Conservation (phyloP, 2,113 vertebrate species). For the Morone saxatilis region DNA sequence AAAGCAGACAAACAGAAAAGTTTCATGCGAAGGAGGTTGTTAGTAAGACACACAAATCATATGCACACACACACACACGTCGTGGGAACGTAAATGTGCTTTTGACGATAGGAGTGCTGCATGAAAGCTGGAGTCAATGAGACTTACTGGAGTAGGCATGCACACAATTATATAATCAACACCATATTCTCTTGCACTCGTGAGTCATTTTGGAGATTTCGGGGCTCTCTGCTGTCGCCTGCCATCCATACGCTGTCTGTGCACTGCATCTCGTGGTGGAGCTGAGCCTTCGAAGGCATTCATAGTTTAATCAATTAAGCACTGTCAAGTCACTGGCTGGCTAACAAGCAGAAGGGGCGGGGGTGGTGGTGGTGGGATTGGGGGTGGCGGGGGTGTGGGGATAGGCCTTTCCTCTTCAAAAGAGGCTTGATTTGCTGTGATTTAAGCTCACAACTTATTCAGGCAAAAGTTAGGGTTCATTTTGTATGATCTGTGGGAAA, state of each 20-base stretch:
- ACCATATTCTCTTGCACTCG: conserved; percentile 65
- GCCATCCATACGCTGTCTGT: conserved; percentile 44
- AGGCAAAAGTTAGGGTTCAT: conserved; percentile 55
- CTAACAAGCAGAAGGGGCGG: conserved; percentile 54
- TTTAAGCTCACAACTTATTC: conserved; percentile 59
- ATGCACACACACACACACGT: conserved; percentile 10
- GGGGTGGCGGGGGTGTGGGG: background rate
- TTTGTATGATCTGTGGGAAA: conserved; percentile 58
- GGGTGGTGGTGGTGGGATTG: background rate
- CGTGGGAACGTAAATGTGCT: conserved; percentile 52
- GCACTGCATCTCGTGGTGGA: conserved; percentile 46
- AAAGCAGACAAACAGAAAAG: conserved; percentile 64
- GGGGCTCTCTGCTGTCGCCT: conserved; percentile 49
- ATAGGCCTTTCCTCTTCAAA: conserved; percentile 62
- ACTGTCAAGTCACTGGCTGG: conserved; percentile 64
- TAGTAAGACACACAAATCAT: conserved; percentile 38
- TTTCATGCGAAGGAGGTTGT: conserved; percentile 54
- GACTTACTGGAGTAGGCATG: conserved; percentile 63
- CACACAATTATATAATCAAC: conserved; percentile 75
- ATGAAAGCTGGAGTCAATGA: conserved; percentile 65
- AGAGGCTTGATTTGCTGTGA: conserved; percentile 72
- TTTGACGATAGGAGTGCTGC: conserved; percentile 54
- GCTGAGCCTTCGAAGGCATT: conserved; percentile 61
- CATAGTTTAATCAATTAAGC: conserved; percentile 73
- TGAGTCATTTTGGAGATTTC: conserved; percentile 57